A percentile compares a stretch with the other conserved stretches of the same genome.
Conservation (phyloP, 2,888 invertebrate species). For the Ceramica pisi region DNA sequence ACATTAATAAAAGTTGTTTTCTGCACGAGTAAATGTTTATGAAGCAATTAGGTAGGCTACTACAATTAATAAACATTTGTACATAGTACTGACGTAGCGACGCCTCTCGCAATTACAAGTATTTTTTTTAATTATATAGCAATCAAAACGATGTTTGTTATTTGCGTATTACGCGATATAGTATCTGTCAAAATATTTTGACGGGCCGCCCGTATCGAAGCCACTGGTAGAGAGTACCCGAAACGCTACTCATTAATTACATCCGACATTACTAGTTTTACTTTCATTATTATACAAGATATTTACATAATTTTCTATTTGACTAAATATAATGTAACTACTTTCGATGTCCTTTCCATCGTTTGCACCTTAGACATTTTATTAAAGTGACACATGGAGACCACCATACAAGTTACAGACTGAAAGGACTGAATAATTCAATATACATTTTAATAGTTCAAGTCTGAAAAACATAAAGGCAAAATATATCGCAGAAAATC, state of each 20-base stretch:
- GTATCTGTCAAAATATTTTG: conserved; percentile 74
- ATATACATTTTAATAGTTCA: conserved; percentile 22
- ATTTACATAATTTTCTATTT: conserved; percentile 79
- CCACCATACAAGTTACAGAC: background rate
- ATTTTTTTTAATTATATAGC: conserved; percentile 33
- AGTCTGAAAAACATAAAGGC: conserved; percentile 10
- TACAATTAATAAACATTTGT: conserved; percentile 16
- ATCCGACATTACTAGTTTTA: conserved; percentile 80
- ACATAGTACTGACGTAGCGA: conserved; percentile 20
- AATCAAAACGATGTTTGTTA: conserved; percentile 50
- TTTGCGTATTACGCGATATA: conserved; percentile 65
- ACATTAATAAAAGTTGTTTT: conserved; percentile 11
- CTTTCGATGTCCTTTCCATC: conserved; percentile 43
- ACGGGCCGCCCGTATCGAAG: conserved; percentile 66
- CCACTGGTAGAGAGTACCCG: conserved; percentile 79
- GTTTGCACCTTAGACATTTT: conserved; percentile 27
- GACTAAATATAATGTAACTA: conserved; percentile 63
- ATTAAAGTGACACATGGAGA: conserved; percentile 22
- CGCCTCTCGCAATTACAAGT: background rate
- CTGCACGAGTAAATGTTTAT: conserved; percentile 7
- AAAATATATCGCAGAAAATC: conserved; percentile 26
- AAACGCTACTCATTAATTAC: conserved; percentile 84
- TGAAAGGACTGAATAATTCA: conserved; percentile 5
- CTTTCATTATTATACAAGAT: conserved; percentile 88
- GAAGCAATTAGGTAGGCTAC: background rate